Evolutionary conservation across 1,140 invertebrate genomes (phyloP).

Genomic region (Leptestheria dahalacensis): DNA sequence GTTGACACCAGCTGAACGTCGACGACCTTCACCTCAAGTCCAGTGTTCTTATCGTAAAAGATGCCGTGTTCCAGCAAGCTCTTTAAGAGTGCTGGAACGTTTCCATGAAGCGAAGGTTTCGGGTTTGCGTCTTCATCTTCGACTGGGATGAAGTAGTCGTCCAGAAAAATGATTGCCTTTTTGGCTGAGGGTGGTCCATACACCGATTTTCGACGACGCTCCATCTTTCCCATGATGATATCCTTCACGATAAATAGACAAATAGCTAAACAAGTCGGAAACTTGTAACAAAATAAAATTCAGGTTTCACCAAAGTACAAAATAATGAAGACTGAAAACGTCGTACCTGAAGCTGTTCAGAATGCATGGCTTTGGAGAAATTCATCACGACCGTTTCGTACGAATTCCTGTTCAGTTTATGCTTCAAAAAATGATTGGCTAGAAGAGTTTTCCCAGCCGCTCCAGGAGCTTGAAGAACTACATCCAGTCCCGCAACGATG

Average conservation of each 20-base stretch:
- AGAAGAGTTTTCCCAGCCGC: conserved; percentile 77
- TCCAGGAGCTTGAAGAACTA: conserved; percentile 73
- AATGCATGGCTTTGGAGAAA: conserved; percentile 43
- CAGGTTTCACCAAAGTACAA: background rate
- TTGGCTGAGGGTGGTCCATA: conserved; percentile 39
- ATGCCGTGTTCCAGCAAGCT: background rate
- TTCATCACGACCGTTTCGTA: conserved; percentile 78
- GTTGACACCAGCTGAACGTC: conserved; percentile 2
- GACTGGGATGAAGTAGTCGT: conserved; percentile 38
- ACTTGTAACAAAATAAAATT: too few relatives aligned
- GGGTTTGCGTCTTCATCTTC: too few relatives aligned
- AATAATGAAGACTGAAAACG: background rate
- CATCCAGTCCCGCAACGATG: conserved; percentile 15
- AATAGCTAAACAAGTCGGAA: too few relatives aligned
- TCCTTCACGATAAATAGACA: conserved; percentile 61
- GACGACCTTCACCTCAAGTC: background rate
- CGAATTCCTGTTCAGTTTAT: conserved; percentile 57
- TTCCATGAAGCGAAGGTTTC: background rate
- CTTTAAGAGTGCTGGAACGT: background rate
- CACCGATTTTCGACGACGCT: conserved; percentile 70
- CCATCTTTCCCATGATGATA: conserved; percentile 87
- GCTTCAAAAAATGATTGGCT: conserved; percentile 57
- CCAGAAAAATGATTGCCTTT: conserved; percentile 77
- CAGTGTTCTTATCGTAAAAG: background rate
- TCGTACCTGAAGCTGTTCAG: background rate